A percentile compares a stretch with the other conserved stretches of the same genome.
These are phyloP conservation scores for Drosophila eohydei DNA, from an alignment of 2,888 invertebrate species.

Conservation along the genomic window DNA sequence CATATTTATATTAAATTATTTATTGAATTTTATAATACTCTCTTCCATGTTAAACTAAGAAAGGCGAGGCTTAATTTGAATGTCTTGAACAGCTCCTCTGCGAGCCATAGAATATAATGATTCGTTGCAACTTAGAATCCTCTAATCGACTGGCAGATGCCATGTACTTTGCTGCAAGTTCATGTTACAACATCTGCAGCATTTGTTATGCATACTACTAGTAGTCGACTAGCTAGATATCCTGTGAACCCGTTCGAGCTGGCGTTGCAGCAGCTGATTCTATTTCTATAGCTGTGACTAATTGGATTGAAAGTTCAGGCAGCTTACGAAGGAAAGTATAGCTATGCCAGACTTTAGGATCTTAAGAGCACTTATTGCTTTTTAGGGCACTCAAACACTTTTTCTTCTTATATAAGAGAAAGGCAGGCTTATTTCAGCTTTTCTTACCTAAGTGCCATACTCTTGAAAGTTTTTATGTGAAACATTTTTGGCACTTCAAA, in stretches of 20 bases:
- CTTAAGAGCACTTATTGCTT: too few species aligned
- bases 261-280: not conserved
- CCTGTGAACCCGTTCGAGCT: not conserved
- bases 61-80: not conserved
- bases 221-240: not conserved
- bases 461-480: not conserved
- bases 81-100: not conserved
- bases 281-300: not conserved
- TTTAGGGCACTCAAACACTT: too few species aligned
- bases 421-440: not conserved
- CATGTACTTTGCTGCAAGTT: conserved; percentile 1
- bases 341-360: too few species aligned
- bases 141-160: conserved; percentile 6
- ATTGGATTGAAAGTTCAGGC: not conserved
- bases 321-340: too few species aligned
- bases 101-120: conserved; percentile 8
- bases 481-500: not conserved
- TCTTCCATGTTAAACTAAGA: not conserved
- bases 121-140: conserved; percentile 3
- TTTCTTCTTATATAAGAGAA: too few species aligned
- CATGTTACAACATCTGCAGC: conserved; percentile 1
- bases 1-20: not conserved
- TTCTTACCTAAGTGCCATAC: not conserved
- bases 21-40: not conserved
- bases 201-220: not conserved